These are phyloP conservation scores for Pseudochirops cupreus DNA, from an alignment of 2,797 vertebrate genomes.

Conservation along the genomic window DNA sequence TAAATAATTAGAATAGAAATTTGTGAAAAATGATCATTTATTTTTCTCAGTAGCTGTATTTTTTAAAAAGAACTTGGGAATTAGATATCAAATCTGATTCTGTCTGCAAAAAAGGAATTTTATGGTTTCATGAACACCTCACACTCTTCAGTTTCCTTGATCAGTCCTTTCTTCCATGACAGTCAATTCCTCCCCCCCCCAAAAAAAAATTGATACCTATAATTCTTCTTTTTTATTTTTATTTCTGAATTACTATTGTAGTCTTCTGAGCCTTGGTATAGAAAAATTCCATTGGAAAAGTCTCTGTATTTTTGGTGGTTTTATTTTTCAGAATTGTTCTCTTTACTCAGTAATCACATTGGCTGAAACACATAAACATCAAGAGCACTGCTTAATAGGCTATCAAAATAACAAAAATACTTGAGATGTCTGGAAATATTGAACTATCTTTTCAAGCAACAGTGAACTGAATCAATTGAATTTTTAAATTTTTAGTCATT, in stretches of 20 bases:
- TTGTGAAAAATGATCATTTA: neutral
- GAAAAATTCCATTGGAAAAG: neutral
- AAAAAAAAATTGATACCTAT: neutral
- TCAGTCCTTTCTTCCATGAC: no score
- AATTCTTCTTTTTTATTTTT: neutral
- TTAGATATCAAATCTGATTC: no score
- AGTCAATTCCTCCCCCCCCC: no score
- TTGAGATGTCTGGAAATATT: no score
- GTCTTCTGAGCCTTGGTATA: neutral
- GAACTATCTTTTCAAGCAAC: no score
- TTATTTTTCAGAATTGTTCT: no score
- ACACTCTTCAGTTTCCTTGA: no score
- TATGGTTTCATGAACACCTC: no score
- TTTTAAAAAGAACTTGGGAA: neutral
- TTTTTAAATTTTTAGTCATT: no score
- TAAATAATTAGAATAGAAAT: neutral
- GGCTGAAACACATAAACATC: neutral
- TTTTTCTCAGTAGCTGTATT: neutral
- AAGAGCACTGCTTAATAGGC: fast-evolving
- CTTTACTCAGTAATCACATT: neutral
- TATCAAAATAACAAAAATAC: neutral
- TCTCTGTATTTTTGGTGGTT: neutral
- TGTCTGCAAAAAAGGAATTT: neutral
- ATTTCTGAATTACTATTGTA: neutral
- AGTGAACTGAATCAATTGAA: no score